These are phyloP conservation scores for Tangara arthus DNA, from an alignment of 2,797 vertebrate species.

Conservation along the genomic window DNA sequence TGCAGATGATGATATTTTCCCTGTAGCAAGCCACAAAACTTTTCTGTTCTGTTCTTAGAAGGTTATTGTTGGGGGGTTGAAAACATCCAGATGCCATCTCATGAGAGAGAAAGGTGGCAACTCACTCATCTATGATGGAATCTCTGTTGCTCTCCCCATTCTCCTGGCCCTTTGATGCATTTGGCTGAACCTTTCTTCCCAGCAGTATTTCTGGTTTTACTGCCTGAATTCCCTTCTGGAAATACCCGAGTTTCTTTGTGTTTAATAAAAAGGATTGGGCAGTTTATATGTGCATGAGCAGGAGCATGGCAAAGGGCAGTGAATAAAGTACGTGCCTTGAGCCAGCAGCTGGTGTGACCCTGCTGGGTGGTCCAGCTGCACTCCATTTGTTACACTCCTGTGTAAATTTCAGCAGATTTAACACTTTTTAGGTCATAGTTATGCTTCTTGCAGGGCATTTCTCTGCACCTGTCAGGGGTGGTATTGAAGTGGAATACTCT, in stretches of 20 bases:
- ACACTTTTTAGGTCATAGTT: neutral
- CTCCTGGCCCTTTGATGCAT: neutral
- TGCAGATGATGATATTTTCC: neutral
- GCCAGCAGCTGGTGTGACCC: neutral
- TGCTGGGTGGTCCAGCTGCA: neutral
- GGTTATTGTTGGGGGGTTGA: neutral
- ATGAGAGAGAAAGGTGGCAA: neutral
- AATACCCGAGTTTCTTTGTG: neutral
- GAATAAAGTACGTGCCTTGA: neutral
- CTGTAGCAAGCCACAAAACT: neutral
- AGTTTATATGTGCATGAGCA: neutral
- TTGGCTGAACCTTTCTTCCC: neutral
- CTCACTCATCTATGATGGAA: neutral
- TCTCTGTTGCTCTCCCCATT: neutral
- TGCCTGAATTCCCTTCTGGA: neutral
- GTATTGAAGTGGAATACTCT: neutral
- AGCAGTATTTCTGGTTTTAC: neutral
- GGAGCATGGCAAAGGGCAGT: neutral
- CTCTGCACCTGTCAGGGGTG: neutral
- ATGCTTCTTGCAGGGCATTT: neutral
- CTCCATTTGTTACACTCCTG: neutral
- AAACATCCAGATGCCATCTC: neutral
- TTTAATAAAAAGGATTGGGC: neutral
- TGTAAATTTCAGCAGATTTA: neutral
- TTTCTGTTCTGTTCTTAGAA: neutral